Base-by-base conservation (phyloP, 2,113 vertebrate species). In the Xiphophorus hellerii region DNA sequence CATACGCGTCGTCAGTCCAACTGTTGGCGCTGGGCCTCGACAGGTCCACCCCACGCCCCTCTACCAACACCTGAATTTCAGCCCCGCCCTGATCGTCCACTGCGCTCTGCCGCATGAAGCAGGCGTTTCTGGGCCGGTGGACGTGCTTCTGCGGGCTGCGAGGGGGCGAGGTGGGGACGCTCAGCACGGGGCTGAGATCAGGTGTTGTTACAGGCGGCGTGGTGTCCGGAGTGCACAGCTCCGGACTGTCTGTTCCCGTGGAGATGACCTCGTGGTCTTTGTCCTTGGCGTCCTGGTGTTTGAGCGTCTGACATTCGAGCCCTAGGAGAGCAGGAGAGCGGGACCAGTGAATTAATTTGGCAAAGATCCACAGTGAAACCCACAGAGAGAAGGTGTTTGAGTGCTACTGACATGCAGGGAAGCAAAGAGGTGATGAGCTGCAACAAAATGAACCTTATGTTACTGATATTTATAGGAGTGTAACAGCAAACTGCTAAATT, bases 31-130 rank as follows among this genome's bases (percentile, higher is more conserved):
- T 95, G 0, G 86, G 89, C 83, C 89, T 90, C 9, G 81, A 83
- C 73, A 88, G 82, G 54, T 94, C 94, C 77, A 88, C 27, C 13
- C 91, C 93, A 0, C 97, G 92, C 74, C 96, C 95, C 89, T 98
- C 97, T 88, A 97, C 94, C 83, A 99, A 89, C 94, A 98, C 95
- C 94, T 98, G 97, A 93, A 98, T 98, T 92, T 99, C 96, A 0
- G 93, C 89, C 0, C 95, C 95, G 62, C 96, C 88, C 76, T 97
- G 97, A 90, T 97, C 96, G 0, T 97, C 97, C 90, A 97, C 89
- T 0, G 96, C 97, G 4, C 95, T 89, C 94, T 98, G 97, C 28
- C 97, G 85, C 90, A 96, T 96, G 92, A 99, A 97, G 90, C 96
- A 97, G 28, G 97, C 82, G 31, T 94, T 95, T 90, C 96, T 96